A percentile compares a stretch with the other conserved stretches of the same genome.
phyloP scores from a whole-genome alignment of 1,140 invertebrate genomes.

The Drosophila sturtevanti region DNA sequence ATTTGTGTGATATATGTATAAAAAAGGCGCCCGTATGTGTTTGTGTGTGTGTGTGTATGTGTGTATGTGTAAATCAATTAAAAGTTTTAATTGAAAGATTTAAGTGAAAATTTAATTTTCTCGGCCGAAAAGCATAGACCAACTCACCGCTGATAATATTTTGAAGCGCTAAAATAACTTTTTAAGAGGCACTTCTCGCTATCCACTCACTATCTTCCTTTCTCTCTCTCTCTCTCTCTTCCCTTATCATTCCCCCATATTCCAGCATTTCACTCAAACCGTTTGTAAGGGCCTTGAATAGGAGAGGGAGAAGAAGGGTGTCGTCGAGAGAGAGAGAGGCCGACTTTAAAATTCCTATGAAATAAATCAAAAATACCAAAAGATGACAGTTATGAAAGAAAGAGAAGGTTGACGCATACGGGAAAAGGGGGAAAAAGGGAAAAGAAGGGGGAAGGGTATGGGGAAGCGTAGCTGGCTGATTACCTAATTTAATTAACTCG shows the following conservation, averaged over 20 bases:
- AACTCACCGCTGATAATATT: slow-evolving; percentile 15
- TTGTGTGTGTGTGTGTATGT: slow-evolving; percentile 8
- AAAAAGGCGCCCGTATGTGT: slow-evolving; percentile 10
- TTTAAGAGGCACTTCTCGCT: background rate
- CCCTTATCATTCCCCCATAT: no score
- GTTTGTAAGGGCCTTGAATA: no score
- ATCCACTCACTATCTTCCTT: background rate
- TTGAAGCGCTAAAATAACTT: slow-evolving; percentile 22
- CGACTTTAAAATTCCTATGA: slow-evolving; percentile 23
- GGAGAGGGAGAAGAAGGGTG: no score
- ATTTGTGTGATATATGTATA: slow-evolving; percentile 26
- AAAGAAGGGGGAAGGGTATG: background rate
- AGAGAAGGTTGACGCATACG: background rate
- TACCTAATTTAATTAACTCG: slow-evolving; percentile 64
- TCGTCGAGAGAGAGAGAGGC: background rate
- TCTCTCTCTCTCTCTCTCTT: background rate
- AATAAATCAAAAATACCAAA: slow-evolving; percentile 51
- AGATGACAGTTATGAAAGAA: slow-evolving; percentile 27
- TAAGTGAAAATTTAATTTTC: slow-evolving; percentile 63
- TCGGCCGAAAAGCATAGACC: background rate
- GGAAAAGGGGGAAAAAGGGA: background rate
- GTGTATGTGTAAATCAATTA: slow-evolving; percentile 65
- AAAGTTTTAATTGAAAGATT: slow-evolving; percentile 77
- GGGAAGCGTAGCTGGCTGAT: slow-evolving; percentile 35
- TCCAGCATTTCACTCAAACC: no score